Conservation (phyloP, 2,888 invertebrate species). For the Phortica magna region DNA sequence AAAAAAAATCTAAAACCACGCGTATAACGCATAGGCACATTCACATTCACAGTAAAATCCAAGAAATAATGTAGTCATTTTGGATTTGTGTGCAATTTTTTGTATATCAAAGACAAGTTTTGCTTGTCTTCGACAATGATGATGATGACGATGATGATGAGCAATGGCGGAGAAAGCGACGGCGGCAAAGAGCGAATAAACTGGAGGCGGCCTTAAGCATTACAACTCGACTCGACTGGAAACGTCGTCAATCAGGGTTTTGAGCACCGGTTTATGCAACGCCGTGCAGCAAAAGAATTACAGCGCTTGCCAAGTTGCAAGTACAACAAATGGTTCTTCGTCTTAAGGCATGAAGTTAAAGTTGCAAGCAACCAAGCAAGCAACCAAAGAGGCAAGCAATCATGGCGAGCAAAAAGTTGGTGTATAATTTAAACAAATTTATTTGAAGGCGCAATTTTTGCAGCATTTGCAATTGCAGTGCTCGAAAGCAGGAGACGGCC, state of each 20-base stretch:
- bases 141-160: not conserved
- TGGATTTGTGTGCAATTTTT: slow-evolving; percentile 18
- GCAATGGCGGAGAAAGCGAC: not conserved
- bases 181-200: not conserved
- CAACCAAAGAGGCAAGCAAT: not conserved
- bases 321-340: not conserved
- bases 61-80: slow-evolving; percentile 30
- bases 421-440: slow-evolving; percentile 68
- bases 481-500: not conserved
- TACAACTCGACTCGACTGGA: slow-evolving; percentile 13
- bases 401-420: not conserved
- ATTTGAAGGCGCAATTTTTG: slow-evolving; percentile 67
- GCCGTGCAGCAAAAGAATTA: not conserved
- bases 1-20: slow-evolving; percentile 1
- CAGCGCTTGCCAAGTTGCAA: not conserved
- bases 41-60: not conserved
- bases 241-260: slow-evolving; percentile 26
- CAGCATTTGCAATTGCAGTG: not conserved
- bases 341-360: not conserved
- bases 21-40: not conserved
- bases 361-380: not conserved
- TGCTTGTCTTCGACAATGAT: not conserved
- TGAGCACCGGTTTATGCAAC: slow-evolving; percentile 18
- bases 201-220: slow-evolving; percentile 5
- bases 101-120: slow-evolving; percentile 15